Conservation (phyloP, 2,113 vertebrate species). For the Antennarius striatus region DNA sequence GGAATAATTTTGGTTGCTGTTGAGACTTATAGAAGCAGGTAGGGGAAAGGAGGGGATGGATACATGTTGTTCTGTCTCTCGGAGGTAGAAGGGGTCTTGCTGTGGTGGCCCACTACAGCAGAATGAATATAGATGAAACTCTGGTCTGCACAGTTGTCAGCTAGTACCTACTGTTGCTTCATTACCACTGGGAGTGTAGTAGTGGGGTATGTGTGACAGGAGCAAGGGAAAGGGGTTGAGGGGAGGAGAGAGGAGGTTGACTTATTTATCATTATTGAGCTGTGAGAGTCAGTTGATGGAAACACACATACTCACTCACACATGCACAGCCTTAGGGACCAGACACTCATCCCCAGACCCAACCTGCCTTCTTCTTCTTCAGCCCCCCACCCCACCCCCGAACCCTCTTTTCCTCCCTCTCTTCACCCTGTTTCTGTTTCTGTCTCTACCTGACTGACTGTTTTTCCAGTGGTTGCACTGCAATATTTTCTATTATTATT, state of each 20-base stretch:
- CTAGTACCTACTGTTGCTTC: slow-evolving; percentile 70
- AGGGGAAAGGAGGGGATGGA: slow-evolving; percentile 20
- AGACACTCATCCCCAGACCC: slow-evolving; percentile 63
- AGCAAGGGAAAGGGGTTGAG: slow-evolving; percentile 52
- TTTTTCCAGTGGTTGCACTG: slow-evolving; percentile 36
- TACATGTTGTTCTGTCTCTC: slow-evolving; percentile 56
- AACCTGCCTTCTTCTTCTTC: slow-evolving; percentile 45
- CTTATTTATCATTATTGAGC: slow-evolving; percentile 79
- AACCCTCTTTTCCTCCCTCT: slow-evolving; percentile 4
- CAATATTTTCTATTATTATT: slow-evolving; percentile 34
- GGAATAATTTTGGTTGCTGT: too few relatives aligned
- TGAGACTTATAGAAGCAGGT: slow-evolving; percentile 11
- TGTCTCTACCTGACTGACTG: slow-evolving; percentile 18
- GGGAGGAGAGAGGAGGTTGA: slow-evolving; percentile 62
- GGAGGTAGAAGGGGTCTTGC: slow-evolving; percentile 47
- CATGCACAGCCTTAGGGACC: slow-evolving; percentile 61
- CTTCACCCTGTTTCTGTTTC: slow-evolving; percentile 20
- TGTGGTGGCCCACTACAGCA: slow-evolving; percentile 48
- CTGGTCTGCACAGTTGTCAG: slow-evolving; percentile 64
- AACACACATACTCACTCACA: slow-evolving; percentile 25
- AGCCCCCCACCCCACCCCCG: background rate
- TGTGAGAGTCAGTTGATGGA: slow-evolving; percentile 63
- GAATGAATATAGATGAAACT: slow-evolving; percentile 73
- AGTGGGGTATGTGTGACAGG: slow-evolving; percentile 56
- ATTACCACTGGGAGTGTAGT: slow-evolving; percentile 64